These are phyloP conservation scores for Augiades crinisus DNA, from an alignment of 2,888 invertebrate species.

Conservation along the genomic window DNA sequence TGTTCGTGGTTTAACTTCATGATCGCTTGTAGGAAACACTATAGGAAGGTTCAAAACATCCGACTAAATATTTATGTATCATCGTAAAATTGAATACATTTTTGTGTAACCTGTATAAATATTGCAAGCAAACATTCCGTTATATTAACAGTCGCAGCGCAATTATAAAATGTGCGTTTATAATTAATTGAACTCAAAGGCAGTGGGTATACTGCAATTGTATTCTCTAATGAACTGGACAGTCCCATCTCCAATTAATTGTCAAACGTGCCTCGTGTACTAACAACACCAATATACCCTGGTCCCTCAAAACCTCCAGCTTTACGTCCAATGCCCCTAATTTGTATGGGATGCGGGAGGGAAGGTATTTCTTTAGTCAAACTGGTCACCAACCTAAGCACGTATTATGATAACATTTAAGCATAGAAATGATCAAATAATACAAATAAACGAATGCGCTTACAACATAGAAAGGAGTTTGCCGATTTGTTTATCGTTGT, in stretches of 20 bases:
- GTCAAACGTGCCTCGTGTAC: slow-evolving; percentile 61
- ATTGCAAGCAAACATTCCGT: not conserved
- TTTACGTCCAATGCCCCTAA: not conserved
- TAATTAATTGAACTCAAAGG: slow-evolving; percentile 58
- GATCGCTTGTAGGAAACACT: too few species aligned
- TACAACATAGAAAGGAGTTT: not conserved
- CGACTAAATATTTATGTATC: too few species aligned
- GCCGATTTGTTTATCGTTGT: slow-evolving; percentile 8
- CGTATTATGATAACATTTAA: slow-evolving; percentile 14
- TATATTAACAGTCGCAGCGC: not conserved
- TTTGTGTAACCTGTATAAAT: too few species aligned
- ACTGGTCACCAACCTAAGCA: slow-evolving; percentile 8
- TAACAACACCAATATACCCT: slow-evolving; percentile 48
- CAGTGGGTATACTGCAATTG: slow-evolving; percentile 53
- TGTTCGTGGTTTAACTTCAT: too few species aligned
- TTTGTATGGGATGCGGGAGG: not conserved
- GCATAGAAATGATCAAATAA: slow-evolving; percentile 21
- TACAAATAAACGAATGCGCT: slow-evolving; percentile 4
- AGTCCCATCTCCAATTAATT: slow-evolving; percentile 62
- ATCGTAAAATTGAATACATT: too few species aligned
- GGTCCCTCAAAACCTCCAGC: slow-evolving; percentile 31
- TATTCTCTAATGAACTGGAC: slow-evolving; percentile 63
- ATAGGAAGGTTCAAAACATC: too few species aligned
- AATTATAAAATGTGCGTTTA: slow-evolving; percentile 26
- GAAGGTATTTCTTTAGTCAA: not conserved